Evolutionary conservation across 2,113 vertebrate genomes (phyloP).

Genomic region (Syrmaticus mikado): DNA sequence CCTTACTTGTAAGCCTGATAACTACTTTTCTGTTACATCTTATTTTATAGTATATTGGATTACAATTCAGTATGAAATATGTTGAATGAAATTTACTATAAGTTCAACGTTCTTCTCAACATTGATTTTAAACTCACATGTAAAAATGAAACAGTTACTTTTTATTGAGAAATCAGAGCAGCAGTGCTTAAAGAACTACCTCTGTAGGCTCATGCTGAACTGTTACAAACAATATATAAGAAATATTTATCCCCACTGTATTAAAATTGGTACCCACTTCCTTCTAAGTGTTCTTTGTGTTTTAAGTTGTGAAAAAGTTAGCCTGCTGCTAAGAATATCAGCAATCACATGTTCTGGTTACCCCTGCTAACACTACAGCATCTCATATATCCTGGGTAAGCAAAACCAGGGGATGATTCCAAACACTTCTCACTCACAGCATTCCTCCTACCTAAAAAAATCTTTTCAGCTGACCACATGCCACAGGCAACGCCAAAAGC

Average conservation of each 20-base stretch:
- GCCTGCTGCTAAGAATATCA: background rate
- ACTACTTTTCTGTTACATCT: background rate
- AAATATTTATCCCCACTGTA: background rate
- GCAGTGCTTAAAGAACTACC: background rate
- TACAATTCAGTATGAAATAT: background rate
- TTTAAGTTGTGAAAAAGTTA: background rate
- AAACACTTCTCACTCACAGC: conserved; percentile 66
- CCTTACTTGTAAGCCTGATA: background rate
- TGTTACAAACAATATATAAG: background rate
- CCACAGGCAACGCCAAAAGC: background rate
- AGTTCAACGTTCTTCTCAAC: background rate
- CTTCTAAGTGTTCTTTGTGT: background rate
- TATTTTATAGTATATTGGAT: background rate
- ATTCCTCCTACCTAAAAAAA: conserved; percentile 47
- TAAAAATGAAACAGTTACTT: background rate
- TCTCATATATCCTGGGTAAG: background rate
- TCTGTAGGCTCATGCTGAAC: background rate
- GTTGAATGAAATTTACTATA: background rate
- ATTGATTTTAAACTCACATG: background rate
- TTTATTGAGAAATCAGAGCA: background rate
- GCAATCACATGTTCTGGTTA: background rate
- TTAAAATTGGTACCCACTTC: background rate
- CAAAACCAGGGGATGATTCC: background rate
- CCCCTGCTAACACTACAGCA: background rate
- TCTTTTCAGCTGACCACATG: background rate